Evolutionary conservation across 2,113 vertebrate genomes (phyloP).

Genomic region (Oxygymnocypris stewartii): DNA sequence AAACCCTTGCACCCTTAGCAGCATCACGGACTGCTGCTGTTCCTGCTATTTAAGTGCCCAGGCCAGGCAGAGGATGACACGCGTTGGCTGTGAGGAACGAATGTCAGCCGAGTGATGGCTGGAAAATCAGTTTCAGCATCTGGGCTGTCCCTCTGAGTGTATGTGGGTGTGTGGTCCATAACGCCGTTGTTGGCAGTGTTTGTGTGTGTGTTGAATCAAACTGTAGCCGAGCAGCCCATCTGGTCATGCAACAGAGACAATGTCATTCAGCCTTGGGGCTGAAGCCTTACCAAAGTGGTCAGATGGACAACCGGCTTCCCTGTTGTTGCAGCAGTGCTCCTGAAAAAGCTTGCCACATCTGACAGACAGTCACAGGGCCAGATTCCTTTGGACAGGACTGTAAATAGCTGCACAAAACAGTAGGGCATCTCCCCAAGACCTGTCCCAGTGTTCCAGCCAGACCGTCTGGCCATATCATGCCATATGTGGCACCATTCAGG

Average conservation of each 20-base stretch:
- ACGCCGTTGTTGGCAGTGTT: constrained; percentile 24
- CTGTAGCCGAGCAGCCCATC: constrained; percentile 77
- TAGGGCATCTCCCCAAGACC: constrained; percentile 65
- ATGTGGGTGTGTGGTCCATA: constrained; percentile 17
- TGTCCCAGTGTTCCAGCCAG: constrained; percentile 63
- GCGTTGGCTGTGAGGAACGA: constrained; percentile 64
- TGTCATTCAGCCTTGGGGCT: constrained; percentile 78
- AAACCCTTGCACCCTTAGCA: constrained; percentile 66
- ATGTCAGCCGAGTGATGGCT: constrained; percentile 73
- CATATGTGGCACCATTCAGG: constrained; percentile 73
- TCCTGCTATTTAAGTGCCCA: constrained; percentile 58
- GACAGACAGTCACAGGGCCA: constrained; percentile 75
- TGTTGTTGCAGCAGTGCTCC: constrained; percentile 75
- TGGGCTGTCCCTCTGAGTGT: constrained; percentile 60
- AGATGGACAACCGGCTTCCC: constrained; percentile 77
- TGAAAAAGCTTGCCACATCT: constrained; percentile 62
- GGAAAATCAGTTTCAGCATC: constrained; percentile 74
- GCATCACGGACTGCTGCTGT: constrained; percentile 61
- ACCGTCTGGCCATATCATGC: constrained; percentile 64
- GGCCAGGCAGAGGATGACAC: constrained; percentile 72
- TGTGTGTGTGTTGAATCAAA: constrained; percentile 62
- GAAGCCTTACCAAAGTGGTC: constrained; percentile 73
- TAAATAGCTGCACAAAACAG: constrained; percentile 72
- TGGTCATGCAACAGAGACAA: constrained; percentile 75
- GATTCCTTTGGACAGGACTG: constrained; percentile 77